Evolutionary conservation across 35 echinoderm and acorn worm species (phyloP).

Genomic region (Heliocidaris erythrogramma): DNA sequence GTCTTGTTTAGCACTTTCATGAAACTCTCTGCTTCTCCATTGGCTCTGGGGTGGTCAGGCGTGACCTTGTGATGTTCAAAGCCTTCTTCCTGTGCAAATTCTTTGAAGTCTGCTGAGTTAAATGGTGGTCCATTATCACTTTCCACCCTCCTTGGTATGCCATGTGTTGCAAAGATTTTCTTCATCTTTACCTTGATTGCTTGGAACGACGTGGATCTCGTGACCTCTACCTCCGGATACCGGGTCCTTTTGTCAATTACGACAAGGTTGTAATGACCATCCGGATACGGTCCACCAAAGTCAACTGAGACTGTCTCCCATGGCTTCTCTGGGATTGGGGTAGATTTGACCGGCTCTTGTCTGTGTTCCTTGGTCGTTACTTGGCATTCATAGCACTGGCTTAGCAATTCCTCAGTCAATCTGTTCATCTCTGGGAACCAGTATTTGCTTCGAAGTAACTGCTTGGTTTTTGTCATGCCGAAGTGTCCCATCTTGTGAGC

Average conservation of each 20-base stretch:
- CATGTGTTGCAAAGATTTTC: background rate
- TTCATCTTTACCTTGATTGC: background rate
- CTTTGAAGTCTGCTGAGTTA: no score
- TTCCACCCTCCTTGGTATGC: no score
- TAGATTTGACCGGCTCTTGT: conserved; percentile 64
- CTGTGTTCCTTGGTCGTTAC: conserved; percentile 58
- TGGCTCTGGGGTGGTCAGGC: conserved; percentile 66
- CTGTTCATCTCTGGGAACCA: conserved; percentile 57
- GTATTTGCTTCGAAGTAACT: conserved; percentile 60
- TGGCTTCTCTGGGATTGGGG: conserved; percentile 63
- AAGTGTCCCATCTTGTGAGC: conserved; percentile 69
- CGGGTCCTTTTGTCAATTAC: conserved; percentile 62
- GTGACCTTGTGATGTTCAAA: background rate
- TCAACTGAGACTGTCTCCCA: conserved; percentile 62
- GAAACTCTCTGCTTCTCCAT: conserved; percentile 72
- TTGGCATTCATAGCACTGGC: conserved; percentile 59
- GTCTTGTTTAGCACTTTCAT: conserved; percentile 30
- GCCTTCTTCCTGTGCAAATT: no score
- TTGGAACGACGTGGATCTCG: background rate
- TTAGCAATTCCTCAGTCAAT: conserved; percentile 39
- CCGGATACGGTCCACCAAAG: conserved; percentile 76
- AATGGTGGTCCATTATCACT: no score
- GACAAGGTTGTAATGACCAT: conserved; percentile 78
- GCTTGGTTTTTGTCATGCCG: background rate
- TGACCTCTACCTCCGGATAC: conserved; percentile 61